These are phyloP conservation scores for Pangasius macronema DNA, from an alignment of 2,797 vertebrate species.

Conservation along the genomic window DNA sequence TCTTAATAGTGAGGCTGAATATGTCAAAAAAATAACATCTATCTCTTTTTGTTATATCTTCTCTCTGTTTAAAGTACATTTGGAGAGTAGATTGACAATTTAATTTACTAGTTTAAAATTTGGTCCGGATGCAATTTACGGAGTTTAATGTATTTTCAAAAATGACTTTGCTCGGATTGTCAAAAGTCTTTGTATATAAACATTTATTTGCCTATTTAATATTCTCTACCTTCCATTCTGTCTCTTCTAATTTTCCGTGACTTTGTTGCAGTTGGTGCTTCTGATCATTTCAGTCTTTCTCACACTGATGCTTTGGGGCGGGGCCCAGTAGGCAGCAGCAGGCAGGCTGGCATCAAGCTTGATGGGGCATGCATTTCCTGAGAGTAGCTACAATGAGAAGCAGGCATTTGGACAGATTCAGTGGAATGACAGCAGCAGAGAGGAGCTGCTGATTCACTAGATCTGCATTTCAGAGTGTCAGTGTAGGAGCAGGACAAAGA, in stretches of 20 bases:
- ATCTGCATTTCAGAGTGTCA: conserved; percentile 15
- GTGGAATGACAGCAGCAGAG: conserved; percentile 40
- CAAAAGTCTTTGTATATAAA: background rate
- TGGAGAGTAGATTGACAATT: background rate
- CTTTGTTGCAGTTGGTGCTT: conserved; percentile 1
- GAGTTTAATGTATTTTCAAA: background rate
- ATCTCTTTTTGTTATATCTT: background rate
- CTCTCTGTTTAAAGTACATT: background rate
- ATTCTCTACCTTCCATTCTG: background rate
- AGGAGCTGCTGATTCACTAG: conserved; percentile 27
- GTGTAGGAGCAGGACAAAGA: conserved; percentile 17
- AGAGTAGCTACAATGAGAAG: conserved; percentile 43
- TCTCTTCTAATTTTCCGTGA: background rate
- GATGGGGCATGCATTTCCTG: conserved; percentile 49
- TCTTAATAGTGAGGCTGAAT: background rate
- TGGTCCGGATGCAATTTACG: background rate
- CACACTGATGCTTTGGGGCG: background rate
- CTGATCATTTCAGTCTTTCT: conserved; percentile 11
- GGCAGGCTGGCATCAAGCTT: conserved; percentile 23
- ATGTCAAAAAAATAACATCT: background rate
- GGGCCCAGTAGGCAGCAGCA: conserved; percentile 32
- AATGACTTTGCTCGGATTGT: background rate
- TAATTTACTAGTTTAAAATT: too few species aligned
- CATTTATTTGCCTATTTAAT: background rate
- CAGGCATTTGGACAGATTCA: conserved; percentile 53